Evolutionary conservation across 2,888 invertebrate genomes (phyloP).

Genomic region (Yponomeuta sedellus): DNA sequence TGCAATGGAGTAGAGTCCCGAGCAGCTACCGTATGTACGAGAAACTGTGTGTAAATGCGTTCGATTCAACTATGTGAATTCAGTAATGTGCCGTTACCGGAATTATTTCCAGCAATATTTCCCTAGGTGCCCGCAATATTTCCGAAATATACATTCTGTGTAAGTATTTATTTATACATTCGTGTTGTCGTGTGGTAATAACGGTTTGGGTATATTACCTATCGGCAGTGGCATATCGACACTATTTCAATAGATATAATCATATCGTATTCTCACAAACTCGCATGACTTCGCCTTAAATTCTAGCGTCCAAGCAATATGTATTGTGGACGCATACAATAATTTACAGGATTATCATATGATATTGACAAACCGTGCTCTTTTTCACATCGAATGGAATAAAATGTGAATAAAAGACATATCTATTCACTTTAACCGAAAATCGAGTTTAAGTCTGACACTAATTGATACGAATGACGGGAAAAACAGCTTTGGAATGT

Average conservation of each 20-base stretch:
- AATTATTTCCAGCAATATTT: no score
- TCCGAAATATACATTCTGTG: no score
- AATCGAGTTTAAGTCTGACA: neutral
- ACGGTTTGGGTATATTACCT: no score
- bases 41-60: no score
- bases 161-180: no score
- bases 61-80: no score
- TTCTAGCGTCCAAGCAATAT: conserved; percentile 24
- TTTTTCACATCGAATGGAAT: neutral
- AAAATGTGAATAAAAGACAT: conserved; percentile 1
- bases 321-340: conserved; percentile 25
- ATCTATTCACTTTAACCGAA: neutral
- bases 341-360: conserved; percentile 36
- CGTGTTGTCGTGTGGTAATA: no score
- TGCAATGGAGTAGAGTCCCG: no score
- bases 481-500: neutral
- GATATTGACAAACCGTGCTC: conserved; percentile 10
- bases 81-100: no score
- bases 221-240: no score
- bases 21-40: no score
- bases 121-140: no score
- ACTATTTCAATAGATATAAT: neutral
- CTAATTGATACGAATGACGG: neutral
- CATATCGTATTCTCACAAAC: neutral
- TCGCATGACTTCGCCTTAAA: neutral